Percentiles rank a stretch among this genome's conserved stretches.
Conservation (phyloP, 2,888 invertebrate genomes). For the Protonemura montana region DNA sequence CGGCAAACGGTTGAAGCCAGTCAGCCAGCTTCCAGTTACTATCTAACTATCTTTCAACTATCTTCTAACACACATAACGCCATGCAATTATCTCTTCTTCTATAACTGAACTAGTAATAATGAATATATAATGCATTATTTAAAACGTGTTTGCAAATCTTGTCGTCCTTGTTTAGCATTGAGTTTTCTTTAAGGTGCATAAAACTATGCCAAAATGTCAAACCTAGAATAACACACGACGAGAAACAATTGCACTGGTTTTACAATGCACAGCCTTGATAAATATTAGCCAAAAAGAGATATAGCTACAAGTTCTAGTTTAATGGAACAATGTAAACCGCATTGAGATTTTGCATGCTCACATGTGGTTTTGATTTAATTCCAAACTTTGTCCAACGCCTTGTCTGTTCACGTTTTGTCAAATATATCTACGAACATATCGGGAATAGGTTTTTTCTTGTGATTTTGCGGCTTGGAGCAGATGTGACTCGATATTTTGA, state of each 20-base stretch:
- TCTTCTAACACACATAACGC: background rate
- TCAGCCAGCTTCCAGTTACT: background rate
- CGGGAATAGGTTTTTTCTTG: background rate
- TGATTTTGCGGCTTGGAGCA: background rate
- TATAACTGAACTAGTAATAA: background rate
- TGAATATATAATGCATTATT: background rate
- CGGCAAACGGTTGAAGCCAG: background rate
- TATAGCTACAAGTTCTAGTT: conserved; percentile 20
- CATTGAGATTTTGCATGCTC: background rate
- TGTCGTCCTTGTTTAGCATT: conserved; percentile 14
- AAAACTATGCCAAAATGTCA: background rate
- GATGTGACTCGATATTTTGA: background rate
- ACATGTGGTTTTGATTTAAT: background rate
- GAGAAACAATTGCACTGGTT: background rate
- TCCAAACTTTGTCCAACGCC: background rate
- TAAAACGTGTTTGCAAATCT: conserved; percentile 1
- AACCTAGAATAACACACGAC: too few relatives aligned
- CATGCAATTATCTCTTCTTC: background rate
- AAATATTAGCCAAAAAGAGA: background rate
- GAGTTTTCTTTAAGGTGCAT: background rate
- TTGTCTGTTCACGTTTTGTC: background rate
- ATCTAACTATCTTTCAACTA: background rate
- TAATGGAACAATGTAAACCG: conserved; percentile 15
- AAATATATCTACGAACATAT: background rate
- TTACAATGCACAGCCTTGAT: background rate